Evolutionary conservation across 2,113 vertebrate species (phyloP), one percentile per base, ranked within the genome.

Genomic region (Syngnathoides biaculeatus): DNA sequence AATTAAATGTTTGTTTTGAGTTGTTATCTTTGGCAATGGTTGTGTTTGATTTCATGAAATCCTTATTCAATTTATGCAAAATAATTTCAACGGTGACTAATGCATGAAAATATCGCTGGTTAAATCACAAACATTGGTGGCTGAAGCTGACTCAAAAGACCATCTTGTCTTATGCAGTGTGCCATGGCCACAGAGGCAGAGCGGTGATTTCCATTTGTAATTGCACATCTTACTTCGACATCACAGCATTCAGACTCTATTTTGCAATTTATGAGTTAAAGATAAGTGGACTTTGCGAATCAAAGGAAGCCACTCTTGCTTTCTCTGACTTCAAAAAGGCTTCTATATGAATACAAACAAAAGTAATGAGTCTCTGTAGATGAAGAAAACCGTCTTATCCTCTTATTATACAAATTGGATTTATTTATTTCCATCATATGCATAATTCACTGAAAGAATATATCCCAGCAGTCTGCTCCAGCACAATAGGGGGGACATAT

Each of bases 261-360:
- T 78, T 84, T 86, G 75, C 79, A 80, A 85, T 86, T 78, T 86
- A 84, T 89, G 84, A 89, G 81, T 67, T 74, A 75, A 70, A 80
- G 82, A 85, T 75, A 77, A 90, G 79, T 77, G 69, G 78, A 75
- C 75, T 69, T 69, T 68, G 73, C 42, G 69, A 83, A 88, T 88
- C 86, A 91, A 89, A 91, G 83, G 55, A 68, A 47, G 35, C 64
- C 30, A 22, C 69, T 79, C 64, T 78, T 77, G 67, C 84, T 71
- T 75, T 58, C 73, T 76, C 78, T 76, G 56, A 86, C 81, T 86
- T 88, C 82, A 91, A 88, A 91, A 86, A 81, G 77, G 59, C 73
- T 76, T 77, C 71, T 67, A 71, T 82, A 71, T 80, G 79, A 81
- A 87, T 86, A 74, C 74, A 74, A 80, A 82, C 61, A 74, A 66